phyloP scores from a whole-genome alignment of 2,113 vertebrate genomes.

The Tangachromis dhanisi region DNA sequence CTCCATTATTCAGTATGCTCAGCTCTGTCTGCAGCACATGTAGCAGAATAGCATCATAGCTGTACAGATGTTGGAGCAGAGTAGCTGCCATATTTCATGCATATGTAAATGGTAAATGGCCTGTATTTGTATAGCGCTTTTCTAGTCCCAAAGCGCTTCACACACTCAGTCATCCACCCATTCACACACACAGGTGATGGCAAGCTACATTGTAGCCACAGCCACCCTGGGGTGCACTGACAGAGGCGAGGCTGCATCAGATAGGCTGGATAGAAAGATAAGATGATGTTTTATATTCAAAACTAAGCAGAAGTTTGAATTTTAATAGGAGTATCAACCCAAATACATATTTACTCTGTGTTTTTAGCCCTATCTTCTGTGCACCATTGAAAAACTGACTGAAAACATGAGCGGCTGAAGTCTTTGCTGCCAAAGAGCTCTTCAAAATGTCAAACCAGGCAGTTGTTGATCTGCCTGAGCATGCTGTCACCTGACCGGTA shows the following conservation, averaged over 20 bases:
- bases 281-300: not conserved
- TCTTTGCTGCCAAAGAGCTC: constrained; percentile 1
- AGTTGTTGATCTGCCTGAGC: constrained; percentile 7
- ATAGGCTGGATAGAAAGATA: not conserved
- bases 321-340: not conserved
- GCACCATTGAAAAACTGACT: not conserved
- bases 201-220: too few relatives aligned
- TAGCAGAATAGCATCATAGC: not conserved
- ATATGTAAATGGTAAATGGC: too few relatives aligned
- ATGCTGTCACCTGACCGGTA: constrained; percentile 32
- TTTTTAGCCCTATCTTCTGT: not conserved
- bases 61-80: not conserved
- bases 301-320: not conserved
- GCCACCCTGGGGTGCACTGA: too few relatives aligned
- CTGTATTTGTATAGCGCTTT: too few relatives aligned
- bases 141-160: too few relatives aligned
- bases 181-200: too few relatives aligned
- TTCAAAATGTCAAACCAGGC: constrained; percentile 6
- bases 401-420: not conserved
- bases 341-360: not conserved
- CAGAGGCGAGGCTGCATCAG: not conserved
- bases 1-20: not conserved
- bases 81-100: not conserved
- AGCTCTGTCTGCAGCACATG: not conserved
- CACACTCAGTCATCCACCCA: too few relatives aligned